Base-by-base conservation (phyloP, 2,113 vertebrate species). In the Coptodon bakossiorum region DNA sequence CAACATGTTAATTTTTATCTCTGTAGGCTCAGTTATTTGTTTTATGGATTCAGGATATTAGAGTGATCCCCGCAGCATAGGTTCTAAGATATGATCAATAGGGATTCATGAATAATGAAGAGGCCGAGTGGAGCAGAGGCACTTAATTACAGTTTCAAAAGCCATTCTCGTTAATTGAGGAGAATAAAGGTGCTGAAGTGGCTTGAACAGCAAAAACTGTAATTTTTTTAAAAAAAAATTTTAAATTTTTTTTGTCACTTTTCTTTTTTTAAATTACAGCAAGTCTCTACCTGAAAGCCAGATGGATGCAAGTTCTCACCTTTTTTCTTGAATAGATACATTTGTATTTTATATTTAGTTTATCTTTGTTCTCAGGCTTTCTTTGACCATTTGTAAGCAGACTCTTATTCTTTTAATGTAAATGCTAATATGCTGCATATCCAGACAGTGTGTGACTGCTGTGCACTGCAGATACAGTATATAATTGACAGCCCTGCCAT, bases 61-160 rank as follows among this genome's bases (percentile, higher is more conserved):
- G 95, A 95, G 97, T 81, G 96, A 96, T 96, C 96, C 95, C 97
- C 95, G 96, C 34, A 84, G 89, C 83, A 50, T 96, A 96, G 95
- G 91, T 95, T 97, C 97, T 95, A 96, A 96, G 97, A 97, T 95
- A 96, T 96, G 97, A 98, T 99, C 98, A 97, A 98, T 97, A 96
- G 96, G 94, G 95, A 92, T 96, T 97, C 97, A 97, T 97, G 97
- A 98, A 97, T 97, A 96, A 97, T 97, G 92, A 97, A 97, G 97
- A 95, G 97, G 88, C 97, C 94, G 95, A 96, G 96, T 96, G 94
- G 94, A 94, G 93, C 86, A 91, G 95, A 97, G 96, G 95, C 94
- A 97, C 97, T 99, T 98, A 97, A 98, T 98, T 98, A 98, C 96
- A 97, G 97, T 97, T 98, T 98, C 97, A 98, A 97, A 97, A 97